Percentiles rank a stretch among this genome's conserved stretches.
Evolutionary conservation across 2,797 vertebrate genomes (phyloP).

Genomic region (Natrix natrix): DNA sequence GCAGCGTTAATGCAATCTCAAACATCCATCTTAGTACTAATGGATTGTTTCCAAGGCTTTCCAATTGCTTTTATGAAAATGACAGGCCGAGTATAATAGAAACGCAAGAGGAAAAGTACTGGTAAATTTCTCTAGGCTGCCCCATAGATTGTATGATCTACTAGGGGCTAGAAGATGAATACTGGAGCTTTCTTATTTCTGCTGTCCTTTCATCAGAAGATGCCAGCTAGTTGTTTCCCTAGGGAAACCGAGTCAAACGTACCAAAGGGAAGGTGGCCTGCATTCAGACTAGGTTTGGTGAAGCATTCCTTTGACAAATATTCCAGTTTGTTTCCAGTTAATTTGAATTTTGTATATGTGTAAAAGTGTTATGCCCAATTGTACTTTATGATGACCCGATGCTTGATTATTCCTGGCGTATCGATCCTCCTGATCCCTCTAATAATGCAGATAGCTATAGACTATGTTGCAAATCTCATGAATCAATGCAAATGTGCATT

Average conservation of each 20-base stretch:
- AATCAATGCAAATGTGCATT: background rate
- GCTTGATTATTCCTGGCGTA: background rate
- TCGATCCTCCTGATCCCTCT: background rate
- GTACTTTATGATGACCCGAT: background rate
- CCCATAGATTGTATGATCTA: background rate
- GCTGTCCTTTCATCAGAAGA: background rate
- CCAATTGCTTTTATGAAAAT: conserved; percentile 21
- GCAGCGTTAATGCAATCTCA: conserved; percentile 22
- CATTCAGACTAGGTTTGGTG: background rate
- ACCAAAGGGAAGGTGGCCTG: too few species aligned
- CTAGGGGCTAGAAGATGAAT: background rate
- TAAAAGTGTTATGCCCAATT: background rate
- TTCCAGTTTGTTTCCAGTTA: background rate
- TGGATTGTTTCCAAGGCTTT: conserved; percentile 20
- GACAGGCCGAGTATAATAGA: background rate
- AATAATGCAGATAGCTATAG: background rate
- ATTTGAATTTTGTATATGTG: background rate
- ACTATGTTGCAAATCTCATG: background rate
- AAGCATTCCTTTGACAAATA: background rate
- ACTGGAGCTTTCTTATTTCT: background rate
- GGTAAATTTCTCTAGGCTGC: background rate
- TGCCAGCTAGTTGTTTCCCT: background rate
- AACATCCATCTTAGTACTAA: conserved; percentile 25
- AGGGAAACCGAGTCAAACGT: background rate
- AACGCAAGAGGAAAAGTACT: background rate